A percentile compares a stretch with the other conserved stretches of the same genome.
phyloP scores from a whole-genome alignment of 2,797 vertebrate species.

The Sarcophilus harrisii region DNA sequence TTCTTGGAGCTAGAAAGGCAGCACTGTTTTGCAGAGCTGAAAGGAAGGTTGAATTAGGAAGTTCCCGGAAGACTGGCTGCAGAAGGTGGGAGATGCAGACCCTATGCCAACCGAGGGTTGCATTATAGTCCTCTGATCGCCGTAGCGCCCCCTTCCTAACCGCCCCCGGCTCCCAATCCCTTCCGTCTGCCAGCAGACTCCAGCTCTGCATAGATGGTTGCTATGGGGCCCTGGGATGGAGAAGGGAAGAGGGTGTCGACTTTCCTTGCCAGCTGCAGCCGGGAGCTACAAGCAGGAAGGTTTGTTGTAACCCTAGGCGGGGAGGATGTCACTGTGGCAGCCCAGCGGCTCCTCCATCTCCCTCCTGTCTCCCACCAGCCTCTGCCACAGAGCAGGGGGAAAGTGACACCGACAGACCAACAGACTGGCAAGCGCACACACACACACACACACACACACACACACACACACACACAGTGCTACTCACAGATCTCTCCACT shows the following conservation, averaged over 20 bases:
- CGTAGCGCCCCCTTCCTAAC: neutral
- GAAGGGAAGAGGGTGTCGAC: neutral
- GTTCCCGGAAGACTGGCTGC: constrained; percentile 48
- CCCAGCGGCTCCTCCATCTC: constrained; percentile 17
- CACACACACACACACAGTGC: neutral
- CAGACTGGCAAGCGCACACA: constrained; percentile 26
- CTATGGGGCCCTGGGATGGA: neutral
- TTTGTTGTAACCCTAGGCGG: neutral
- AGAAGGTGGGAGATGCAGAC: neutral
- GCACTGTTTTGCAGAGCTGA: neutral
- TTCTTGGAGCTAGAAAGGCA: neutral
- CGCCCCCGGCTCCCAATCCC: neutral
- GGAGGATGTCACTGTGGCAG: neutral
- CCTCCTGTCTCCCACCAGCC: constrained; percentile 18
- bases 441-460: constrained; percentile 45
- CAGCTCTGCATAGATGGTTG: neutral
- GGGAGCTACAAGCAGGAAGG: neutral
- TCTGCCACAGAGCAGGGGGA: neutral
- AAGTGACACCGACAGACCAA: neutral
- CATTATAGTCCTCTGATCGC: neutral
- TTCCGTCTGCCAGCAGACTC: neutral
- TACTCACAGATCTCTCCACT: constrained; percentile 26
- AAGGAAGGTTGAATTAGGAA: constrained; percentile 30
- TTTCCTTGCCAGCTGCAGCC: no score
- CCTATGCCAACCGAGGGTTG: neutral